Evolutionary conservation across 1,140 invertebrate genomes (phyloP).

Genomic region (Papilio xuthus): DNA sequence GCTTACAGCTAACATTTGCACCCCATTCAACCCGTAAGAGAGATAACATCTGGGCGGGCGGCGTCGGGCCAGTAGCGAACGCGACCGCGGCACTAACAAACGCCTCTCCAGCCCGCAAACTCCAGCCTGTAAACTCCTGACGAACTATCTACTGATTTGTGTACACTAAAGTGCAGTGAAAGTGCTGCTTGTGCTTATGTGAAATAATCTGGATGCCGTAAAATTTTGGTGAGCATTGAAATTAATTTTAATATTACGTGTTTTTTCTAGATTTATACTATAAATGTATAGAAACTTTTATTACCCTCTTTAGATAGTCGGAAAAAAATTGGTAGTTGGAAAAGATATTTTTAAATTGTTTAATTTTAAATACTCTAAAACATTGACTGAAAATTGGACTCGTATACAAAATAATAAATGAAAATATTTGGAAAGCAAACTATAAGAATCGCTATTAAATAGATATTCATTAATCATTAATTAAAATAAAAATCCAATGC

Average conservation of each 20-base stretch:
- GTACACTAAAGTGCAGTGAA: constrained; percentile 37
- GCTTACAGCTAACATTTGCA: constrained; percentile 45
- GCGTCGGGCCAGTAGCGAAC: constrained; percentile 53
- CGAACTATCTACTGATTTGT: neutral
- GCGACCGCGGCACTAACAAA: constrained; percentile 50
- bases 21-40: constrained; percentile 40
- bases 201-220: constrained; percentile 31
- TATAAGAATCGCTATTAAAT: too few species aligned
- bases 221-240: constrained; percentile 41
- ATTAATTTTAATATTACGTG: neutral
- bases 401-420: too few species aligned
- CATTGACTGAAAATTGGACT: too few species aligned
- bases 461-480: too few species aligned
- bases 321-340: too few species aligned
- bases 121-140: neutral
- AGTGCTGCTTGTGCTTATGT: constrained; percentile 25
- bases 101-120: constrained; percentile 42
- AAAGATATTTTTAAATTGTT: too few species aligned
- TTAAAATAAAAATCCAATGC: too few species aligned
- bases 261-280: neutral
- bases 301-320: too few species aligned
- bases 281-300: too few species aligned
- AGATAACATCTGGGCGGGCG: constrained; percentile 70
- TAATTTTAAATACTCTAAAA: too few species aligned
- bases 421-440: too few species aligned